These are phyloP conservation scores for Conus canariensis DNA, from an alignment of 2,888 invertebrate species.

Conservation along the genomic window DNA sequence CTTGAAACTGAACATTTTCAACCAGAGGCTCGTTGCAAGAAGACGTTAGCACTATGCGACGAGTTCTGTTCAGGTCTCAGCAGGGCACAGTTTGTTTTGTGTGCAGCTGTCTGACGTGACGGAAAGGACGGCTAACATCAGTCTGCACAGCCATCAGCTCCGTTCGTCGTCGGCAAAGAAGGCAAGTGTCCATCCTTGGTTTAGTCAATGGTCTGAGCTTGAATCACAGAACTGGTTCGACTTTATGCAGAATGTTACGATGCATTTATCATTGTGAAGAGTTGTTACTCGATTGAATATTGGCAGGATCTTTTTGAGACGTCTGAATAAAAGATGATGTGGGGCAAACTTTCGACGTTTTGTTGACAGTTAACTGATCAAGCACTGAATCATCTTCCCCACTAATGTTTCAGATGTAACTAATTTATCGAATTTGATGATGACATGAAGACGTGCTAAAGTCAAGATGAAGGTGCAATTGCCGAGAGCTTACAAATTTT, in stretches of 20 bases:
- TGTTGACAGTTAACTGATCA: background rate
- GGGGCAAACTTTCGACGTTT: slow-evolving; percentile 7
- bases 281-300: no score
- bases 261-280: no score
- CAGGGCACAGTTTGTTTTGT: background rate
- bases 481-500: no score
- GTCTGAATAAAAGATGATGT: background rate
- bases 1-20: no score
- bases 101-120: slow-evolving; percentile 54
- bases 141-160: slow-evolving; percentile 53
- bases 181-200: background rate
- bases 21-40: no score
- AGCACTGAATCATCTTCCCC: background rate
- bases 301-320: background rate
- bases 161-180: slow-evolving; percentile 12
- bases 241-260: no score
- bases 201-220: no score
- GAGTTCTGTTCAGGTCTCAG: no score
- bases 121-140: slow-evolving; percentile 60
- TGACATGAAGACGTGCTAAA: no score
- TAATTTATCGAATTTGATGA: background rate
- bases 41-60: no score
- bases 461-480: no score
- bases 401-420: background rate
- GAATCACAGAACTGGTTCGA: no score